phyloP scores from a whole-genome alignment of 1,140 invertebrate genomes.

The Glossosoma conforme region DNA sequence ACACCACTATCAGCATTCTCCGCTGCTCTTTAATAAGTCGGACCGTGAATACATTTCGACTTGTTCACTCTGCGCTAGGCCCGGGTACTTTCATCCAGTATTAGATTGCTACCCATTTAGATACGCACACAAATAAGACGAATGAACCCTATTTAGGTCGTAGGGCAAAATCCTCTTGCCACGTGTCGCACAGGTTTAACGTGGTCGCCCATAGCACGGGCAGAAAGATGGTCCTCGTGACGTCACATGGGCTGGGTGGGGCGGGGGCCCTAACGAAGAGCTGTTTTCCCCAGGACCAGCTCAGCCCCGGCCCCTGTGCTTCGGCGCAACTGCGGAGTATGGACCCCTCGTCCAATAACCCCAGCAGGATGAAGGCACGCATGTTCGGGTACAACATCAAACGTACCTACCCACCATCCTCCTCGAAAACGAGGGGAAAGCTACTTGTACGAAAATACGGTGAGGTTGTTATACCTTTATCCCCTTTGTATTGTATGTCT shows the following conservation, averaged over 20 bases:
- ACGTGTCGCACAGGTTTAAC: conserved; percentile 9
- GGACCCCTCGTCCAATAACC: too few relatives aligned
- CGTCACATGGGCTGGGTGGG: too few relatives aligned
- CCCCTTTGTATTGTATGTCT: too few relatives aligned
- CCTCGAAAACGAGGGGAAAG: too few relatives aligned
- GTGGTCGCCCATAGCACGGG: not conserved
- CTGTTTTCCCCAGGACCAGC: too few relatives aligned
- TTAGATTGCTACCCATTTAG: conserved; percentile 27
- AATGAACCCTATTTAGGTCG: conserved; percentile 30
- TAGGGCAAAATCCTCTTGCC: conserved; percentile 26
- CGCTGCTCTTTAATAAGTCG: not conserved
- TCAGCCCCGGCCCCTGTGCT: conserved; percentile 7
- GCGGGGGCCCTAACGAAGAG: too few relatives aligned
- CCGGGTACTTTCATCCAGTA: conserved; percentile 15
- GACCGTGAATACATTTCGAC: not conserved
- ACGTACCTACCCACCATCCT: too few relatives aligned
- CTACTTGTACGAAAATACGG: too few relatives aligned
- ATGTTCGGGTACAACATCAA: too few relatives aligned
- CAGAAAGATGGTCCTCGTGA: not conserved
- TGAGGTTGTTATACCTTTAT: too few relatives aligned
- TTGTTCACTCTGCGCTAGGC: not conserved
- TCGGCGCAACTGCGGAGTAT: too few relatives aligned
- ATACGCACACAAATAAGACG: conserved; percentile 29
- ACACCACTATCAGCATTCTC: not conserved
- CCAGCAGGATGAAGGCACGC: too few relatives aligned